phyloP scores from a whole-genome alignment of 2,113 vertebrate genomes.

The Talpa occidentalis region DNA sequence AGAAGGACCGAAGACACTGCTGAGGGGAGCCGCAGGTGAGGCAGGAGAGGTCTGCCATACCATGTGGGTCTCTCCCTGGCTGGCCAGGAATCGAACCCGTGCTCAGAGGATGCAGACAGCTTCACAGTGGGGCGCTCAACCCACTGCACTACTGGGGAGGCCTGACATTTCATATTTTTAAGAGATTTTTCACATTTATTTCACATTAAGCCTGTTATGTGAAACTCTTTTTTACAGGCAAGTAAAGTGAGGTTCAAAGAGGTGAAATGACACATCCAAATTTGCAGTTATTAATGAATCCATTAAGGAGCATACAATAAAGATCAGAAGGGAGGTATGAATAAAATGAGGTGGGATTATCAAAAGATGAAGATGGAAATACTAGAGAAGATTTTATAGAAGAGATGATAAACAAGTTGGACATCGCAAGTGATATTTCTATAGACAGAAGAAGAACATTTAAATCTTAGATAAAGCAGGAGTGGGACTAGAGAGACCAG shows the following conservation, averaged over 20 bases:
- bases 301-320: background rate
- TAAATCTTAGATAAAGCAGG: background rate
- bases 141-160: too few species aligned
- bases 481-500: background rate
- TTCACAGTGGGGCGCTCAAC: too few species aligned
- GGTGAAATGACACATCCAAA: background rate
- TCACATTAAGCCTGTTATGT: background rate
- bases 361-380: background rate
- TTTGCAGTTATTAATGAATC: background rate
- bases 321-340: background rate
- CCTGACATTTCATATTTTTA: background rate
- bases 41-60: too few species aligned
- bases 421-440: background rate
- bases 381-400: background rate
- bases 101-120: too few species aligned
- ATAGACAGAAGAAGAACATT: background rate
- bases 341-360: background rate
- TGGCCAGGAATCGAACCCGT: too few species aligned
- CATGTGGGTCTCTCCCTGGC: too few species aligned
- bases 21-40: too few species aligned
- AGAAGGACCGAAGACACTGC: too few species aligned
- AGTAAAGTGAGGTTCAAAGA: background rate
- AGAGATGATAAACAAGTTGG: background rate
- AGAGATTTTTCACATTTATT: background rate
- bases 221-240: background rate